Evolutionary conservation across 2,113 vertebrate species (phyloP).

Genomic region (Penelope pileata): DNA sequence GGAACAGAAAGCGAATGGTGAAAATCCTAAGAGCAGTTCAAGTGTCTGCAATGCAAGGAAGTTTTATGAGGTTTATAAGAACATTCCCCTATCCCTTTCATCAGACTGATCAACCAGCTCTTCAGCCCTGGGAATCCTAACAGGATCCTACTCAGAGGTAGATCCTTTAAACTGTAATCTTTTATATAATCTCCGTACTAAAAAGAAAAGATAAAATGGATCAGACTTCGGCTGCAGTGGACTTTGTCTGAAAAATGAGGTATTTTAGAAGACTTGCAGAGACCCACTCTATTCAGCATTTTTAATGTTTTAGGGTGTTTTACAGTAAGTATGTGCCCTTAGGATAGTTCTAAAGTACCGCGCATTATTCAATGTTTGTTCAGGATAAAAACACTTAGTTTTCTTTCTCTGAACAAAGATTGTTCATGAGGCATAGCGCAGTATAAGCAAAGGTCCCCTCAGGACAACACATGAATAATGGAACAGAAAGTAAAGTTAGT

Average conservation of each 20-base stretch:
- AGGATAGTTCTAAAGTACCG: neutral
- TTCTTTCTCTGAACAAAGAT: conserved; percentile 9
- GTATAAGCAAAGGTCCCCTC: conserved; percentile 16
- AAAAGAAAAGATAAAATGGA: neutral
- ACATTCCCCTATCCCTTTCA: neutral
- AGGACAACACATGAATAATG: conserved; percentile 57
- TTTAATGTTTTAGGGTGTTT: neutral
- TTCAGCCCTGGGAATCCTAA: conserved; percentile 1
- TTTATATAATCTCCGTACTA: neutral
- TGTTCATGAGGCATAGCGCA: neutral
- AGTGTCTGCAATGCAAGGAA: neutral
- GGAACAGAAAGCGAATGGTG: neutral
- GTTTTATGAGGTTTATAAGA: neutral
- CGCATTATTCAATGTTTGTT: conserved; percentile 17
- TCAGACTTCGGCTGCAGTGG: neutral
- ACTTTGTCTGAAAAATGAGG: neutral
- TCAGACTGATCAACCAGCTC: neutral
- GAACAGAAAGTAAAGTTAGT: conserved; percentile 48
- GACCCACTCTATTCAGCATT: neutral
- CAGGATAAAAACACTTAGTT: neutral
- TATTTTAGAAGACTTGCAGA: neutral
- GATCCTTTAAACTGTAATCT: neutral
- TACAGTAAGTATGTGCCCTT: neutral
- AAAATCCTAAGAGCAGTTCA: conserved; percentile 11
- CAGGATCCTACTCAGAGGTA: neutral